These are phyloP conservation scores for Ceratina calcarata DNA, from an alignment of 1,140 invertebrate species.

Conservation along the genomic window DNA sequence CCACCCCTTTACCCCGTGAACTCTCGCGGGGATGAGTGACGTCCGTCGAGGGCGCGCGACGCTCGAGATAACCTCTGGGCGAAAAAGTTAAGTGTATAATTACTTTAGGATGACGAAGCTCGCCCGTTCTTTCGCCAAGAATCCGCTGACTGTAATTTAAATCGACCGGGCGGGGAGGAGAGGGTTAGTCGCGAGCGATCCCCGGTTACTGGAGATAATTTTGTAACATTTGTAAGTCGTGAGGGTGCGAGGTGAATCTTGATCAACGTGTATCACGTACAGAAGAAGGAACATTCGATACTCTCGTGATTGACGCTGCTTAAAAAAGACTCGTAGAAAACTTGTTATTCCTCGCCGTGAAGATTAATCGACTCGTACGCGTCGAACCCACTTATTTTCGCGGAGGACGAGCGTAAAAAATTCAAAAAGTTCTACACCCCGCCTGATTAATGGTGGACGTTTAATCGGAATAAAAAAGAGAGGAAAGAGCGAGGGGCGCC, in stretches of 20 bases:
- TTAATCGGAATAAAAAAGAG: conserved; percentile 30
- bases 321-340: too few relatives aligned
- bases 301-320: neutral
- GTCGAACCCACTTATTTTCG: conserved; percentile 7
- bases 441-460: conserved; percentile 1
- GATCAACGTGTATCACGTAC: neutral
- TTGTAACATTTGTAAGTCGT: conserved; percentile 26
- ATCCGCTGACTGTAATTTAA: conserved; percentile 65
- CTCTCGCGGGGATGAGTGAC: conserved; percentile 51
- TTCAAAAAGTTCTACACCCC: neutral
- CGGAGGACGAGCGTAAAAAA: neutral
- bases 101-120: conserved; percentile 76
- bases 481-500: neutral
- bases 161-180: conserved; percentile 27
- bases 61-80: conserved; percentile 72
- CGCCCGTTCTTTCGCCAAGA: conserved; percentile 46
- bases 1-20: conserved; percentile 9
- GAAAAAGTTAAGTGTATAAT: conserved; percentile 77
- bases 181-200: neutral
- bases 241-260: neutral
- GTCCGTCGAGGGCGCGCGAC: conserved; percentile 56
- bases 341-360: too few relatives aligned
- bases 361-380: neutral
- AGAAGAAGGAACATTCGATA: neutral
- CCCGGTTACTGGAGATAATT: neutral